Evolutionary conservation across 2,797 vertebrate genomes (phyloP).

Genomic region (Trichosurus vulpecula): DNA sequence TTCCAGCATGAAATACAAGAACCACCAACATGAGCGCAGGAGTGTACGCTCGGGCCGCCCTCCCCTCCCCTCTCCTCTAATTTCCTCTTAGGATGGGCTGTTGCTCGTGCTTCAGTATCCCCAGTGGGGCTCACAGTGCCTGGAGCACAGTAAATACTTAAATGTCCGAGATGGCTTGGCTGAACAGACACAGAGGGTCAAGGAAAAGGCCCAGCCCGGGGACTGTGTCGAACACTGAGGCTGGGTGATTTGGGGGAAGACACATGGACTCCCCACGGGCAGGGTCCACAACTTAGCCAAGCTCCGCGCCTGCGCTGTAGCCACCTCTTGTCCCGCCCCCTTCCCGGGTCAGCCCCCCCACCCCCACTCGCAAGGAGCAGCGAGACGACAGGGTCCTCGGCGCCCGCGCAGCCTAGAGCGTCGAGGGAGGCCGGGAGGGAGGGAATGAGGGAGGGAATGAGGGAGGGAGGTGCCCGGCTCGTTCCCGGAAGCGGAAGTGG

Average conservation of each 20-base stretch:
- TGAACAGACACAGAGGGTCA: background rate
- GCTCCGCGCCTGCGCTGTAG: background rate
- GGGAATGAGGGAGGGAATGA: background rate
- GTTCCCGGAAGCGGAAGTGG: conserved; percentile 58
- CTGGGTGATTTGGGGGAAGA: background rate
- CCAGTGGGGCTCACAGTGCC: background rate
- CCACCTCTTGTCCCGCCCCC: background rate
- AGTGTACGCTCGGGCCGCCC: too few species aligned
- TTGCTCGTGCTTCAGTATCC: background rate
- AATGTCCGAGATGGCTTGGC: background rate
- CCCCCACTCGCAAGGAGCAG: background rate
- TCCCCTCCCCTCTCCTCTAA: too few species aligned
- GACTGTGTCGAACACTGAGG: too few species aligned
- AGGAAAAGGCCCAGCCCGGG: background rate
- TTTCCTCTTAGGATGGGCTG: too few species aligned
- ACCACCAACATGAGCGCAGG: background rate
- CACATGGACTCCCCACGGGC: background rate
- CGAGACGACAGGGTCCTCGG: background rate
- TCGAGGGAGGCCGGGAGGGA: background rate
- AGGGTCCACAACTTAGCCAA: background rate
- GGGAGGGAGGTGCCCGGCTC: accelerated
- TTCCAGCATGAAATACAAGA: background rate
- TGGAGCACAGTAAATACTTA: background rate
- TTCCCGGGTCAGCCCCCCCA: background rate
- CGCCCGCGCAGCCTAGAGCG: conserved; percentile 63